Percentiles rank a stretch among this genome's conserved stretches.
Evolutionary conservation across 1,140 invertebrate genomes (phyloP).

Genomic region (Trichoplusia ni): DNA sequence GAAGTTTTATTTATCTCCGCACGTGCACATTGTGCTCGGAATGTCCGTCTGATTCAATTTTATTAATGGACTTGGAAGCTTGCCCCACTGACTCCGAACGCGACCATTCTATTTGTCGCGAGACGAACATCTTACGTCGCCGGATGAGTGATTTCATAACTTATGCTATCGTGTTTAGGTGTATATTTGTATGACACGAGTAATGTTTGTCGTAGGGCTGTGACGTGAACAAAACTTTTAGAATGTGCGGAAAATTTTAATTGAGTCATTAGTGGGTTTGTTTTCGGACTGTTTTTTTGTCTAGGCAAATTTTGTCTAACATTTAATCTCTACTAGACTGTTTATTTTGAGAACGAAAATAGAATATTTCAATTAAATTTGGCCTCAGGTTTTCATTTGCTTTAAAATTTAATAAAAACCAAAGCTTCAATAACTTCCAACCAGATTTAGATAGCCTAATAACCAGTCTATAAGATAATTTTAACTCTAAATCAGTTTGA

Average conservation of each 20-base stretch:
- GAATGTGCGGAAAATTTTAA: neutral
- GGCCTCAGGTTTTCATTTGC: too few species aligned
- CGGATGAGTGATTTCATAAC: constrained; percentile 45
- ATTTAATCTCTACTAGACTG: too few species aligned
- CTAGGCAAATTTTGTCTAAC: too few species aligned
- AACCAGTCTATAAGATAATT: too few species aligned
- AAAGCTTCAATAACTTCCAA: too few species aligned
- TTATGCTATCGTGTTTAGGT: constrained; percentile 49
- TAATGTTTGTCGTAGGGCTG: constrained; percentile 22
- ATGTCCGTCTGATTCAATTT: constrained; percentile 80
- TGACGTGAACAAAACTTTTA: constrained; percentile 3
- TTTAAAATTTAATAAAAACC: too few species aligned
- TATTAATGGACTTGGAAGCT: constrained; percentile 80
- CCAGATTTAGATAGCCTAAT: too few species aligned
- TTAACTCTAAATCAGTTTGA: too few species aligned
- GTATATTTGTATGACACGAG: constrained; percentile 32
- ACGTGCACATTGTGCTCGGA: constrained; percentile 75
- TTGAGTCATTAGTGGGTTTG: neutral
- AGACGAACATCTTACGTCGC: constrained; percentile 55
- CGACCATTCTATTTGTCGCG: constrained; percentile 72
- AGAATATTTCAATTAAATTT: too few species aligned
- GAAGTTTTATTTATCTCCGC: constrained; percentile 66
- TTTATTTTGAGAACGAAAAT: too few species aligned
- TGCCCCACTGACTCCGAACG: constrained; percentile 78
- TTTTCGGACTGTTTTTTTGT: too few species aligned